phyloP scores from a whole-genome alignment of 2,797 vertebrate species.

The Rallus crepitans region DNA sequence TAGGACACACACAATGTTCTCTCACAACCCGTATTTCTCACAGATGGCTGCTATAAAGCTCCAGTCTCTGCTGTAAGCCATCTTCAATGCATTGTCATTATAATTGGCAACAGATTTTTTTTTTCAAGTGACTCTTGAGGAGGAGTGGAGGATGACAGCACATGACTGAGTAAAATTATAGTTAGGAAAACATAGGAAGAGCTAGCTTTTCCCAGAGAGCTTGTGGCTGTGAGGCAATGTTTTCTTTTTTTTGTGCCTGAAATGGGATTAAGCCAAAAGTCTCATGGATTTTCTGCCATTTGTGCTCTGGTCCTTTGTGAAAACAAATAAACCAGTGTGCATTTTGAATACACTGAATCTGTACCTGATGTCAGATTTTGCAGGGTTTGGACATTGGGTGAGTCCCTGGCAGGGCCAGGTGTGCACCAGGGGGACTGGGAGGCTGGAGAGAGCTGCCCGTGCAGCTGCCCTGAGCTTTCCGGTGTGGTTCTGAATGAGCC shows the following conservation, averaged over 20 bases:
- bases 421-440: not conserved
- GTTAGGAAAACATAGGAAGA: conserved; percentile 3
- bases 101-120: conserved; percentile 28
- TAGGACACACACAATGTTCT: conserved; percentile 39
- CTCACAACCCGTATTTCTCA: conserved; percentile 45
- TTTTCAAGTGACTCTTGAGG: conserved; percentile 1
- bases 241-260: conserved; percentile 27
- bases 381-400: not conserved
- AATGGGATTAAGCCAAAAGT: conserved; percentile 37
- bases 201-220: not conserved
- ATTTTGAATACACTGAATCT: not conserved
- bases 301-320: not conserved
- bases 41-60: not conserved
- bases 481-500: accelerated
- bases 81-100: conserved; percentile 39
- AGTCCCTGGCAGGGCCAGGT: not conserved
- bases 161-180: conserved; percentile 32
- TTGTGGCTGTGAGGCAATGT: not conserved
- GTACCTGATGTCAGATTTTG: not conserved
- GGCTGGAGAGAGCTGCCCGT: not conserved
- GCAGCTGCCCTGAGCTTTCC: not conserved
- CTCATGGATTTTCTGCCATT: conserved; percentile 26
- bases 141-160: conserved; percentile 44
- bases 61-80: conserved; percentile 36
- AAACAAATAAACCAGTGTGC: conserved; percentile 12